Evolutionary conservation across 2,113 vertebrate species (phyloP).

Genomic region (Myiagra hebetior): DNA sequence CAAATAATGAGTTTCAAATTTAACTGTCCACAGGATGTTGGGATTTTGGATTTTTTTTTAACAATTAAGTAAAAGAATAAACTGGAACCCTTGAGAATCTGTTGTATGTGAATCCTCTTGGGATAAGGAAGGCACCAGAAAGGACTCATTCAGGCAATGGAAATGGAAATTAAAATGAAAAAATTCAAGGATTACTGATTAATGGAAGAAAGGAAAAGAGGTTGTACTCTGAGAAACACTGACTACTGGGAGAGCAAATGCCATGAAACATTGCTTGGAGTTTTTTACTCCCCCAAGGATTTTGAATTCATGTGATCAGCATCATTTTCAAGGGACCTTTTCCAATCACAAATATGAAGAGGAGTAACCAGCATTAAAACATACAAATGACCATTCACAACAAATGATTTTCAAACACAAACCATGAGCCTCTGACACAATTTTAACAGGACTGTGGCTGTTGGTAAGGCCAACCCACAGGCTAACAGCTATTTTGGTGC

Average conservation of each 20-base stretch:
- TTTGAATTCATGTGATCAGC: not conserved
- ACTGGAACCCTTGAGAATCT: not conserved
- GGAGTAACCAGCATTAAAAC: not conserved
- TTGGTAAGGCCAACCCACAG: not conserved
- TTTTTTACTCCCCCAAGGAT: not conserved
- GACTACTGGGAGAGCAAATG: not conserved
- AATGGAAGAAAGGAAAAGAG: not conserved
- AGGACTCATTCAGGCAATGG: not conserved
- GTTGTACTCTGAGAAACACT: not conserved
- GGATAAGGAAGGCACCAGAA: not conserved
- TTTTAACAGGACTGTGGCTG: not conserved
- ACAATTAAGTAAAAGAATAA: not conserved
- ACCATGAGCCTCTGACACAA: not conserved
- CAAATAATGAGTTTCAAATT: slow-evolving; percentile 17
- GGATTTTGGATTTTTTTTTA: not conserved
- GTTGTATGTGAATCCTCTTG: accelerated
- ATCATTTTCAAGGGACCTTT: not conserved
- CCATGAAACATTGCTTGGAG: not conserved
- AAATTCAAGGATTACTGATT: not conserved
- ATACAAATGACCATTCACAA: not conserved
- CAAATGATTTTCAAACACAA: not conserved
- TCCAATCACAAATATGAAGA: not conserved
- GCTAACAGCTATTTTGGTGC: not conserved
- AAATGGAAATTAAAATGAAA: not conserved
- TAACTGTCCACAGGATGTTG: slow-evolving; percentile 5